A percentile compares a stretch with the other conserved stretches of the same genome.
Evolutionary conservation across 1,140 invertebrate genomes (phyloP).

Genomic region (Drosophila sp.): DNA sequence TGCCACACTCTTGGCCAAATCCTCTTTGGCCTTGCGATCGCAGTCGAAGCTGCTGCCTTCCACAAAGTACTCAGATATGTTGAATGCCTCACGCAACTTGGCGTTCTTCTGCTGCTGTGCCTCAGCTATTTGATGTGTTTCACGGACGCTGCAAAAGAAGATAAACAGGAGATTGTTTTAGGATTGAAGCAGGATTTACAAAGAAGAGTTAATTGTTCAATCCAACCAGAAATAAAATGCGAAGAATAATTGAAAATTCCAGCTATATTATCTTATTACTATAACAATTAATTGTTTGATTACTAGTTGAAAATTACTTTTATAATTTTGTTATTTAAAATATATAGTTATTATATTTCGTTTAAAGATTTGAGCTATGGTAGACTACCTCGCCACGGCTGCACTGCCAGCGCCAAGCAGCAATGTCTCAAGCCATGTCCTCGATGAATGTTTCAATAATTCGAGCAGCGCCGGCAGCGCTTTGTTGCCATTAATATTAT

Average conservation of each 20-base stretch:
- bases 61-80: conserved; percentile 96
- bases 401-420: conserved; percentile 67
- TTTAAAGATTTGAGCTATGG: too few species aligned
- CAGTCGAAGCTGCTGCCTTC: conserved; percentile 97
- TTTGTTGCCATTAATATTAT: conserved; percentile 28
- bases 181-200: neutral
- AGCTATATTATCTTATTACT: too few species aligned
- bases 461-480: conserved; percentile 64
- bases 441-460: conserved; percentile 71
- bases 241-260: too few species aligned
- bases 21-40: conserved; percentile 92
- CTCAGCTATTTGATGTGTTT: conserved; percentile 97
- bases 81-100: conserved; percentile 95
- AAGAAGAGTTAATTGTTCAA: too few species aligned
- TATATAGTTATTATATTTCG: too few species aligned
- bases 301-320: too few species aligned
- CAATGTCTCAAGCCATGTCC: conserved; percentile 64
- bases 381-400: conserved; percentile 47
- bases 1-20: conserved; percentile 87
- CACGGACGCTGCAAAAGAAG: conserved; percentile 90
- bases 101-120: conserved; percentile 98
- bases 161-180: neutral
- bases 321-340: too few species aligned
- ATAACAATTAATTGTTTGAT: too few species aligned
- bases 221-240: too few species aligned